phyloP scores from a whole-genome alignment of 2,113 vertebrate species.

The Labeo catla region DNA sequence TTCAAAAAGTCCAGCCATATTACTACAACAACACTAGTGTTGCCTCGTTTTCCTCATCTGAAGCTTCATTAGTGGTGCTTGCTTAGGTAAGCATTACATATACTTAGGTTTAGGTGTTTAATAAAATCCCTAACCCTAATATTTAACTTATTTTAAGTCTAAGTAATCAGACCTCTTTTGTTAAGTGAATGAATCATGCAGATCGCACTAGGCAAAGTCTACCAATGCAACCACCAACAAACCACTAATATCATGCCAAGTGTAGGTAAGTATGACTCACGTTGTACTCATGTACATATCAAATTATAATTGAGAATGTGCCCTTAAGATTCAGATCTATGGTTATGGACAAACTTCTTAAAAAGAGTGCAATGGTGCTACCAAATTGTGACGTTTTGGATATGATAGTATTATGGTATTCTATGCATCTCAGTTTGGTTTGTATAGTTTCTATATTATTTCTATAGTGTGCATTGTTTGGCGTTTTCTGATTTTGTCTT shows the following conservation, averaged over 20 bases:
- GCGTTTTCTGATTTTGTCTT: background rate
- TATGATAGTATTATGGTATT: background rate
- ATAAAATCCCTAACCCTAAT: background rate
- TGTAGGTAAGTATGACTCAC: background rate
- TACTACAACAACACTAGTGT: background rate
- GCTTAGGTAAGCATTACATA: background rate
- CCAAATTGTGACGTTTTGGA: background rate
- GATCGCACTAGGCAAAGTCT: background rate
- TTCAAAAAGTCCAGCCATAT: background rate
- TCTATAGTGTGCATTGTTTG: background rate
- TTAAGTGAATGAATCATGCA: background rate
- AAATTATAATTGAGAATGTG: background rate
- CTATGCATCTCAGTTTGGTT: background rate
- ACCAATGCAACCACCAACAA: background rate
- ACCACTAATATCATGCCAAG: background rate
- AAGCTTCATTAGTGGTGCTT: background rate
- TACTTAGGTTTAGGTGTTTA: background rate
- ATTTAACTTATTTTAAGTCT: background rate
- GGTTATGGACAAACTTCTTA: background rate
- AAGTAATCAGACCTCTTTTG: background rate
- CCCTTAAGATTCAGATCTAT: background rate
- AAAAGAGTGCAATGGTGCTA: background rate
- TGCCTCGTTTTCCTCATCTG: background rate
- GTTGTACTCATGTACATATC: background rate
- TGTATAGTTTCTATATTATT: background rate